These are phyloP conservation scores for Calonectris borealis DNA, from an alignment of 2,113 vertebrate genomes.

Conservation along the genomic window DNA sequence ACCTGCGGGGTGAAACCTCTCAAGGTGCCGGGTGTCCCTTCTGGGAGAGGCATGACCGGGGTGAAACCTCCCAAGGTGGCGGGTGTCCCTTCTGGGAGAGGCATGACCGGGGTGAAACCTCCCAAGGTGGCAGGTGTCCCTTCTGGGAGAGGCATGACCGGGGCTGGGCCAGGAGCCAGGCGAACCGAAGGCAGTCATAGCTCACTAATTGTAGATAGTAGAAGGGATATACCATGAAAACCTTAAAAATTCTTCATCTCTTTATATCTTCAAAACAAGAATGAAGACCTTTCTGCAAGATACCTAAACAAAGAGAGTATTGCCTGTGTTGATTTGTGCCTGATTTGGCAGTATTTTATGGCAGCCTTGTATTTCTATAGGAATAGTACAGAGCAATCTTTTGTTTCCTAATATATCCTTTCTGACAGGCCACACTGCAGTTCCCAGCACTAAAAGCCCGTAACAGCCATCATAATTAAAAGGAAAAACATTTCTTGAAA, in stretches of 20 bases:
- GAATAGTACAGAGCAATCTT: background rate
- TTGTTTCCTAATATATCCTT: background rate
- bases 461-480: background rate
- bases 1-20: background rate
- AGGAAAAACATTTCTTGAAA: background rate
- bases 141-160: rapidly evolving
- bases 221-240: background rate
- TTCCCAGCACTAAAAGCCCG: background rate
- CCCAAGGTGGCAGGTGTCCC: too few species aligned
- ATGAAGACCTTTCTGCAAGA: background rate
- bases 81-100: too few species aligned
- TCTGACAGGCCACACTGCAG: background rate
- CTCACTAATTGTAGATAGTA: background rate
- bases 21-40: too few species aligned
- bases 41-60: rapidly evolving
- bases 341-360: background rate
- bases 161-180: background rate
- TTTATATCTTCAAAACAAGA: background rate
- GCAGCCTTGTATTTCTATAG: rapidly evolving
- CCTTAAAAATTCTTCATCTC: background rate
- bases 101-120: background rate
- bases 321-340: background rate
- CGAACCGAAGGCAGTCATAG: background rate
- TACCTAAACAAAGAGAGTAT: background rate
- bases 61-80: too few species aligned